Conservation (phyloP, 2,888 invertebrate genomes). For the Tricholauxania praeusta region DNA sequence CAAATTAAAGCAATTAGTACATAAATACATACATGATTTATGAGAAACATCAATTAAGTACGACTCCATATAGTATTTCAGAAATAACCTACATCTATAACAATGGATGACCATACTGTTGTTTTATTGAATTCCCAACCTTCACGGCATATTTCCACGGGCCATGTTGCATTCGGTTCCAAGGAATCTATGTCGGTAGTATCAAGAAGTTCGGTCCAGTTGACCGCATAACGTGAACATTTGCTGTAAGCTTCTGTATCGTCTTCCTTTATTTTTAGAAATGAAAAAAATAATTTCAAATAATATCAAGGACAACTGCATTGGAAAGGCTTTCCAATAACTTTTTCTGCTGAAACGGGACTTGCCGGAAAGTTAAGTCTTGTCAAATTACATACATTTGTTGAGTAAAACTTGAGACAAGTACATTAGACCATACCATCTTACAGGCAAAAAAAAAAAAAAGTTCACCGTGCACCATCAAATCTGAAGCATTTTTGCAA, state of each 20-base stretch:
- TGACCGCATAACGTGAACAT: constrained; percentile 79
- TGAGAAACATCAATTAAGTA: constrained; percentile 16
- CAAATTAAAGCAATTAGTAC: background rate
- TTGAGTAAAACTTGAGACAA: too few relatives aligned
- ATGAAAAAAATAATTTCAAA: too few relatives aligned
- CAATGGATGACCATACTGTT: constrained; percentile 81
- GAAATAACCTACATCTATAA: constrained; percentile 79
- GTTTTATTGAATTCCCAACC: constrained; percentile 85
- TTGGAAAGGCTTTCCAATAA: too few relatives aligned
- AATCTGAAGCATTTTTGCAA: too few relatives aligned
- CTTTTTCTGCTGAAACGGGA: too few relatives aligned
- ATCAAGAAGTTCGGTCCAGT: constrained; percentile 75
- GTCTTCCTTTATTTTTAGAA: constrained; percentile 52
- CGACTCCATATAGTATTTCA: constrained; percentile 10
- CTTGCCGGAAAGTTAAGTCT: too few relatives aligned
- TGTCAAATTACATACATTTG: too few relatives aligned
- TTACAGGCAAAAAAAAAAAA: too few relatives aligned
- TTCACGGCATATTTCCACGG: constrained; percentile 76
- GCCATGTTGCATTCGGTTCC: constrained; percentile 72
- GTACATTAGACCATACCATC: too few relatives aligned
- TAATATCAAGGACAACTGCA: too few relatives aligned
- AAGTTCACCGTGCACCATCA: too few relatives aligned
- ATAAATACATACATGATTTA: constrained; percentile 22
- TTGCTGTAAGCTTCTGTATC: constrained; percentile 73
- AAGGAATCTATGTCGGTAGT: constrained; percentile 55